A percentile compares a stretch with the other conserved stretches of the same genome.
Conservation (phyloP, 30 jellyfish, hydroid and myxozoan genomes). For the Pseudorhiza aurosa region DNA sequence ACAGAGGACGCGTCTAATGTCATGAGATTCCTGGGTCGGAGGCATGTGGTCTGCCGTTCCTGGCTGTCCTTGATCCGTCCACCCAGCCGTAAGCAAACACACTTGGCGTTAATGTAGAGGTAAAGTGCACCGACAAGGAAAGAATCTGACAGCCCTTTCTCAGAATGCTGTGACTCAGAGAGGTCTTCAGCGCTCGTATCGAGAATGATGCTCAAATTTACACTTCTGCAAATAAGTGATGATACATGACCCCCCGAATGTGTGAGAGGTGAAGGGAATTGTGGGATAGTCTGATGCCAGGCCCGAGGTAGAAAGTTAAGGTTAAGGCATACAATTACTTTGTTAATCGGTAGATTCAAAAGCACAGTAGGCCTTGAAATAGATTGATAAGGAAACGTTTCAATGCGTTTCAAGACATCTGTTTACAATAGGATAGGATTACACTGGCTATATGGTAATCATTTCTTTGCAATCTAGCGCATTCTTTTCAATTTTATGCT, state of each 20-base stretch:
- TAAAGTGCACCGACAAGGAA: too few relatives aligned
- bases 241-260: conserved; percentile 14
- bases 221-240: not conserved
- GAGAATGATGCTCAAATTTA: too few relatives aligned
- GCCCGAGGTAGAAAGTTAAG: conserved; percentile 11
- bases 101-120: too few relatives aligned
- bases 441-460: conserved; percentile 34
- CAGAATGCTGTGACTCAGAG: too few relatives aligned
- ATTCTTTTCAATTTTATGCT: not conserved
- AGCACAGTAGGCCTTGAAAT: conserved; percentile 4
- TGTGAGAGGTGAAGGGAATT: not conserved
- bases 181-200: too few relatives aligned
- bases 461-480: not conserved
- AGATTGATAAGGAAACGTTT: conserved; percentile 5
- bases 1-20: too few relatives aligned
- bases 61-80: too few relatives aligned
- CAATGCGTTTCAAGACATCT: conserved; percentile 3
- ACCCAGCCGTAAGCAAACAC: too few relatives aligned
- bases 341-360: conserved; percentile 24
- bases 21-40: too few relatives aligned
- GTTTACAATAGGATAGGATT: conserved; percentile 15
- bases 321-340: conserved; percentile 48
- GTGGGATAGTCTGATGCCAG: conserved; percentile 44
- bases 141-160: too few relatives aligned
- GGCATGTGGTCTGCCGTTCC: too few relatives aligned